These are phyloP conservation scores for Exocentrus adspersus DNA, from an alignment of 2,888 invertebrate genomes.

Conservation along the genomic window DNA sequence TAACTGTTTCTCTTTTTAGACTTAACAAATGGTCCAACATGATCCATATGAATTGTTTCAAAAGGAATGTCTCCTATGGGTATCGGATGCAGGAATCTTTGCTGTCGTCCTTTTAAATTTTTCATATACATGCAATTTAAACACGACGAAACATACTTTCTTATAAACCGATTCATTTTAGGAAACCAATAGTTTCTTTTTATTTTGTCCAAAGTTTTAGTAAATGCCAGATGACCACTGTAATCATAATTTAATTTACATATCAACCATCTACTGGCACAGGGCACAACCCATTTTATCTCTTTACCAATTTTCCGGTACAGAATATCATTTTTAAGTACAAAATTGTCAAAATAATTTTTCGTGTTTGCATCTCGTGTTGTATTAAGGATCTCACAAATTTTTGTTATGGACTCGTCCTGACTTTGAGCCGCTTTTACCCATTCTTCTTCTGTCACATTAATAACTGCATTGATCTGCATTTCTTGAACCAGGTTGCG, in stretches of 20 bases:
- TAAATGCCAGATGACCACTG: not conserved
- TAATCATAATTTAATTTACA: constrained; percentile 1
- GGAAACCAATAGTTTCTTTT: not conserved
- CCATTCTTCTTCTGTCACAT: not conserved
- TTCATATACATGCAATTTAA: not conserved
- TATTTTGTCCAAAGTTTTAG: constrained; percentile 3
- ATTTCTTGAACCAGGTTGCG: not conserved
- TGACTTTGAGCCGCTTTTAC: constrained; percentile 5
- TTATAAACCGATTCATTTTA: constrained; percentile 3
- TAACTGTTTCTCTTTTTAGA: not conserved
- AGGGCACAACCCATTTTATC: not conserved
- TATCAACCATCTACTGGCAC: not conserved
- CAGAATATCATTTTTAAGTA: not conserved
- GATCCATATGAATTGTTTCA: not conserved
- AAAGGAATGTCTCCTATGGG: not conserved
- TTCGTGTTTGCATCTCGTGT: not conserved
- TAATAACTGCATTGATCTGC: not conserved
- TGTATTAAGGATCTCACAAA: not conserved
- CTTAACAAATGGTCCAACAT: not conserved
- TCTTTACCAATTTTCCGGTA: not conserved
- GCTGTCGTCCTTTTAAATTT: too few relatives aligned
- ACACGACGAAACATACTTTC: not conserved
- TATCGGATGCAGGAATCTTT: not conserved
- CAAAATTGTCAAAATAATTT: constrained; percentile 1
- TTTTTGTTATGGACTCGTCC: not conserved